These are phyloP conservation scores for Thalpophila matura DNA, from an alignment of 2,888 invertebrate species.

Conservation along the genomic window DNA sequence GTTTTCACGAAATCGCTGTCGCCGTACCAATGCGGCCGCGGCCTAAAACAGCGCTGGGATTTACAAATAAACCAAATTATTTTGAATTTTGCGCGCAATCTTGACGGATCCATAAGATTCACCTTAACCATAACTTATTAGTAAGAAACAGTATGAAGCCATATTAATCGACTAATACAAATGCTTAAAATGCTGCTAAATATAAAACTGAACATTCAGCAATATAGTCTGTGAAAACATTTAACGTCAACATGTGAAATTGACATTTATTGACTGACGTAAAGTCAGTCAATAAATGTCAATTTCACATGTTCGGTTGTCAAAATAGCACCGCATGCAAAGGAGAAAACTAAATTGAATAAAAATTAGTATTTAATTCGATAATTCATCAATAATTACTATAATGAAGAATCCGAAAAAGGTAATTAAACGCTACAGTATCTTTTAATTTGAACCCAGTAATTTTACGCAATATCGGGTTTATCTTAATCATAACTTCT, in stretches of 20 bases:
- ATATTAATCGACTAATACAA: neutral
- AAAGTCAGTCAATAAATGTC: slow-evolving; percentile 30
- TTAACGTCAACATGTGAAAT: neutral
- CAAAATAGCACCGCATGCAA: slow-evolving; percentile 1
- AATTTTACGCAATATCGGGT: neutral
- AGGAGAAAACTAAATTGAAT: too few relatives aligned
- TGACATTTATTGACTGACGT: too few relatives aligned
- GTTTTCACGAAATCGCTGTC: too few relatives aligned
- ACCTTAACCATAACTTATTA: too few relatives aligned
- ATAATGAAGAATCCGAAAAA: slow-evolving; percentile 65
- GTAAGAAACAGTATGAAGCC: neutral
- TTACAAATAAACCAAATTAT: too few relatives aligned
- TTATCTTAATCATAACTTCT: slow-evolving; percentile 9
- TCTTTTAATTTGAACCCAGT: neutral
- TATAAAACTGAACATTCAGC: neutral
- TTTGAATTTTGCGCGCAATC: too few relatives aligned
- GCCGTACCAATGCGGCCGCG: too few relatives aligned
- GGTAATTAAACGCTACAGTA: slow-evolving; percentile 41
- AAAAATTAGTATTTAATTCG: too few relatives aligned
- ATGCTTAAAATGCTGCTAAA: neutral
- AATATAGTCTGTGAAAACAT: slow-evolving; percentile 13
- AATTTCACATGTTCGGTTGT: neutral
- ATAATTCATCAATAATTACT: too few relatives aligned
- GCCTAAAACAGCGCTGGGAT: too few relatives aligned
- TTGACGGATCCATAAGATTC: too few relatives aligned